These are phyloP conservation scores for Macaca fascicularis DNA, from an alignment of 2,113 vertebrate genomes.

Conservation along the genomic window DNA sequence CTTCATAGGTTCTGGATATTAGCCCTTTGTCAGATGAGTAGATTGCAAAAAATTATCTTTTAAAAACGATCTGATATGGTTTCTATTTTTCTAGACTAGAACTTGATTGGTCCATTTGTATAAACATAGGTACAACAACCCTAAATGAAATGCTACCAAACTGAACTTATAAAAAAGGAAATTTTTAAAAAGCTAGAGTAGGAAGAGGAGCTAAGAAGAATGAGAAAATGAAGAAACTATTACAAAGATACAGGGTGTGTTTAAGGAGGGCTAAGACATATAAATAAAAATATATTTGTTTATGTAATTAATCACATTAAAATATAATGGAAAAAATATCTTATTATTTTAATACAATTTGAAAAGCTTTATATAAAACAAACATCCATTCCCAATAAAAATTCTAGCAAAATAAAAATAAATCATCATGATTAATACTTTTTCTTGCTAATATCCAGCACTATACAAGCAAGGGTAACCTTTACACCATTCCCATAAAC, in stretches of 20 bases:
- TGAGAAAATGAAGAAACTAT: background rate
- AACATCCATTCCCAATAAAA: background rate
- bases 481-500: background rate
- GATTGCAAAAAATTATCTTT: background rate
- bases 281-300: background rate
- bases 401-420: background rate
- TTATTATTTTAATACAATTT: background rate
- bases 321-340: background rate
- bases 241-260: background rate
- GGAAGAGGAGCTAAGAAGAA: background rate
- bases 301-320: background rate
- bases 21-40: no score
- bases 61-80: background rate
- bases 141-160: background rate
- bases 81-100: background rate
- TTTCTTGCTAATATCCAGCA: background rate
- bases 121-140: background rate
- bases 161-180: background rate
- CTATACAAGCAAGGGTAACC: background rate
- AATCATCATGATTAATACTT: background rate
- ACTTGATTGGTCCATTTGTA: background rate
- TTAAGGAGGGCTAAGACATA: background rate
- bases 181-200: background rate
- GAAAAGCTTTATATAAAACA: background rate
- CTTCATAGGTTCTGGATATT: no score